Percentiles rank a stretch among this genome's conserved stretches.
These are phyloP conservation scores for Corticium candelabrum DNA, from an alignment of 37 sponge, comb jelly and placozoan genomes.

Conservation along the genomic window DNA sequence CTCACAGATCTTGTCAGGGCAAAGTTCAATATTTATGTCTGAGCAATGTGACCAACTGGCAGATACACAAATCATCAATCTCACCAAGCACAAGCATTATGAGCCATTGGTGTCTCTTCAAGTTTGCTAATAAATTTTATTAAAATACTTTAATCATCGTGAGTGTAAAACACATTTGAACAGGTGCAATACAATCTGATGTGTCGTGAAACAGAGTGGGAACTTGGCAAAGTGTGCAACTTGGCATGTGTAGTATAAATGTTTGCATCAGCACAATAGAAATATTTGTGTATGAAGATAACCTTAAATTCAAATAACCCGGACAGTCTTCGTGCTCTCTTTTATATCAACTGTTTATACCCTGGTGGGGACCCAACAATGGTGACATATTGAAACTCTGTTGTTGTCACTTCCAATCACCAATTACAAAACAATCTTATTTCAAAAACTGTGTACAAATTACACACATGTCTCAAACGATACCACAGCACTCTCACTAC, in stretches of 20 bases:
- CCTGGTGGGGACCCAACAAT: slow-evolving; percentile 11
- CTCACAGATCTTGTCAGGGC: slow-evolving; percentile 69
- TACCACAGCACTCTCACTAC: too few relatives aligned
- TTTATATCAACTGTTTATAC: too few relatives aligned
- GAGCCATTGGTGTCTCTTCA: slow-evolving; percentile 54
- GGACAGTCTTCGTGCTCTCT: too few relatives aligned
- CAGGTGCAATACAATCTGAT: slow-evolving; percentile 88
- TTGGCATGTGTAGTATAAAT: slow-evolving; percentile 29
- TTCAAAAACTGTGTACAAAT: too few relatives aligned
- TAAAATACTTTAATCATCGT: too few relatives aligned
- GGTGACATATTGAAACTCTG: too few relatives aligned
- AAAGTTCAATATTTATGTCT: slow-evolving; percentile 80
- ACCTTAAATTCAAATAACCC: slow-evolving; percentile 55
- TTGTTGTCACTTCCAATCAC: too few relatives aligned
- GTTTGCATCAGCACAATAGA: neutral
- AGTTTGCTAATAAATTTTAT: slow-evolving; percentile 10
- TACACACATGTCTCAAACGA: too few relatives aligned
- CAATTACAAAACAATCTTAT: too few relatives aligned
- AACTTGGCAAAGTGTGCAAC: slow-evolving; percentile 71
- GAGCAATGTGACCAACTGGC: slow-evolving; percentile 89
- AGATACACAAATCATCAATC: slow-evolving; percentile 75
- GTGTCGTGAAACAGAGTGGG: slow-evolving; percentile 86
- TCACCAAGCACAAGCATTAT: slow-evolving; percentile 21
- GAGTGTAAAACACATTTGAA: neutral
- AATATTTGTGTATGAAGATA: too few relatives aligned